These are phyloP conservation scores for Penaeus monodon DNA, from an alignment of 2,888 invertebrate genomes.

Conservation along the genomic window DNA sequence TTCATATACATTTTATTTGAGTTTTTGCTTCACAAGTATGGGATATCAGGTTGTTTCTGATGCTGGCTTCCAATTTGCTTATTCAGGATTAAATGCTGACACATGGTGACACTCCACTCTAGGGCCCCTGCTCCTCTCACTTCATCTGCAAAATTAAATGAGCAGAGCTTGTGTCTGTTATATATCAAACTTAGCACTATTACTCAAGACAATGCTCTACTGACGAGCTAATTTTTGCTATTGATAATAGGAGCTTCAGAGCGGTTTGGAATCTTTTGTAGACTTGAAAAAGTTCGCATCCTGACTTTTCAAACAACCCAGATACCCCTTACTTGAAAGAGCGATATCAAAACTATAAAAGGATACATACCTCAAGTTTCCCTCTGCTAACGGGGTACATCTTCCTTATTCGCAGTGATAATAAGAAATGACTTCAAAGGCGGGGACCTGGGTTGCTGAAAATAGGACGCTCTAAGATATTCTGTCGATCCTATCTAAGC, in stretches of 20 bases:
- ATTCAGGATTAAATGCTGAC: constrained; percentile 40
- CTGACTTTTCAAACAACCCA: constrained; percentile 59
- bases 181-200: constrained; percentile 30
- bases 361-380: constrained; percentile 50
- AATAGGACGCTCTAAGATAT: constrained; percentile 46
- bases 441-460: constrained; percentile 56
- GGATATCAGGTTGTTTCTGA: constrained; percentile 60
- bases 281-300: constrained; percentile 40
- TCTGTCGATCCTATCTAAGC: too few species aligned
- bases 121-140: constrained; percentile 49
- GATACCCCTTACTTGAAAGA: constrained; percentile 59
- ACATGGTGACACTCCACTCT: constrained; percentile 52
- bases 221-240: constrained; percentile 20
- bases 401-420: constrained; percentile 37
- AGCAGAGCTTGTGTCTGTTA: constrained; percentile 49
- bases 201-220: constrained; percentile 44
- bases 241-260: constrained; percentile 29
- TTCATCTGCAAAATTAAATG: constrained; percentile 54
- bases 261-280: constrained; percentile 18
- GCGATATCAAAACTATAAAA: constrained; percentile 26
- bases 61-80: constrained; percentile 50
- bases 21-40: constrained; percentile 53
- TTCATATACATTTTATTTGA: constrained; percentile 40
- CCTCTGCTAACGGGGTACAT: constrained; percentile 31
- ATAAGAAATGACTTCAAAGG: constrained; percentile 44